Percentiles rank a stretch among this genome's conserved stretches.
Conservation (phyloP, 2,113 vertebrate species). For the Syngnathus typhle region DNA sequence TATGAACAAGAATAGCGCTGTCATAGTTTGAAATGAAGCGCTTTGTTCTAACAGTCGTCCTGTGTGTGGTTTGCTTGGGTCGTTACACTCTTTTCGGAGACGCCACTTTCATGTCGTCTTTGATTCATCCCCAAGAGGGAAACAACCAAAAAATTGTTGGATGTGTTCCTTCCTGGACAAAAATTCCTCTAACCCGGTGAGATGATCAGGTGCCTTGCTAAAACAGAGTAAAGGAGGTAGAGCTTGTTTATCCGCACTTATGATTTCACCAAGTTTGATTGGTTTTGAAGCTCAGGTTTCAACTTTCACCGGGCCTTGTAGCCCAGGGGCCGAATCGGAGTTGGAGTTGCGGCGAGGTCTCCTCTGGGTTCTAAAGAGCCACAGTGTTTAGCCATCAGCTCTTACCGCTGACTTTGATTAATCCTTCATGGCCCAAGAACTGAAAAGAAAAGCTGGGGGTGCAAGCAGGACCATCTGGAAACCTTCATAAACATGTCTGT, state of each 20-base stretch:
- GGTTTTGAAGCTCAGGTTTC: slow-evolving; percentile 51
- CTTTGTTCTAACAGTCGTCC: slow-evolving; percentile 14
- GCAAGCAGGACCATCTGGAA: slow-evolving; percentile 75
- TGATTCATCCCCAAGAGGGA: slow-evolving; percentile 19
- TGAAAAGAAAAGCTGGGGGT: slow-evolving; percentile 67
- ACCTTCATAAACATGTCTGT: slow-evolving; percentile 77
- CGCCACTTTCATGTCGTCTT: slow-evolving; percentile 23
- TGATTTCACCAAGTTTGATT: slow-evolving; percentile 30
- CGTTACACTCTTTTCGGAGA: slow-evolving; percentile 29
- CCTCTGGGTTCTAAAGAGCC: slow-evolving; percentile 48
- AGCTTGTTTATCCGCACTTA: slow-evolving; percentile 34
- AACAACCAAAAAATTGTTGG: slow-evolving; percentile 33
- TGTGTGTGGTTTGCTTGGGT: slow-evolving; percentile 6
- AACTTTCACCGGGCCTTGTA: slow-evolving; percentile 38
- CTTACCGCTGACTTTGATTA: slow-evolving; percentile 71
- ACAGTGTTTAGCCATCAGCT: slow-evolving; percentile 64
- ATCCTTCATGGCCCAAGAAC: slow-evolving; percentile 70
- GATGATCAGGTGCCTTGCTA: slow-evolving; percentile 36
- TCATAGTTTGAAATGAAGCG: slow-evolving; percentile 28
- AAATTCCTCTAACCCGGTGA: slow-evolving; percentile 34
- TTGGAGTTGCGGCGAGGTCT: slow-evolving; percentile 44
- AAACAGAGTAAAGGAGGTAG: slow-evolving; percentile 19
- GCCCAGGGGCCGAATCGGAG: slow-evolving; percentile 51
- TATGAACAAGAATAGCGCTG: slow-evolving; percentile 25
- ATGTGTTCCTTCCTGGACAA: slow-evolving; percentile 11